Evolutionary conservation across 1,140 invertebrate species (phyloP), one percentile per base, ranked within the genome.

Genomic region (Drosophila oshimai): DNA sequence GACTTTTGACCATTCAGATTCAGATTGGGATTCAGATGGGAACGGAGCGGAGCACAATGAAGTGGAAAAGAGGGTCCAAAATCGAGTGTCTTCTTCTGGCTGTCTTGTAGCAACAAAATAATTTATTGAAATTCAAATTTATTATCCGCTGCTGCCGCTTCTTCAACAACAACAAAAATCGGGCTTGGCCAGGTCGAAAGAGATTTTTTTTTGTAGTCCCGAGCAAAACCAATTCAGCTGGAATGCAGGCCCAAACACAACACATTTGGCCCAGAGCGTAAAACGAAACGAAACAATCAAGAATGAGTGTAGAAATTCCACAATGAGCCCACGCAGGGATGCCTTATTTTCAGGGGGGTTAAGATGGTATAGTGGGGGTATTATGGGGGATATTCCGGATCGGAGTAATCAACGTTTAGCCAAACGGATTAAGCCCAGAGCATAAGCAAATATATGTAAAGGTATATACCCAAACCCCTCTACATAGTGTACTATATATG

Each of bases 91-190:
- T 61, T 51, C 51, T 44, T 18, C 24, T 28, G 44, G 45, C 41
- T 60, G 80, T 79, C 79, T 86, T 68, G 81, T 86, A 72, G 80
- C 71, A 80, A 86, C 75, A 67, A 86, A 87, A 87, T 87, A 86
- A 86, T 86, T 86, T 86, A 86, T 86, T 87, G 80, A 86, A 86
- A 87, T 87, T 86, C 81, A 86, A 87, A 86, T 86, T 86, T 86
- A 86, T 86, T 80, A 86, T 80, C 61, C 62, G 34, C 53, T 36
- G 51, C 31, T 33, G 39, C 41, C 44, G 9, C 39, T 46, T 26
- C 33, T 15, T 46, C 10, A 13, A 41, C n/a, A n/a, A n/a, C 39
- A 12, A 22, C 41, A 22, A 9, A 44, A 44, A 44, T 54, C 44
- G 61, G 61, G 61, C 60, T 74, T 58, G 79, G 70, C 69, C 71